Base-by-base conservation (phyloP, 2,888 invertebrate genomes). In the Hololepta plana region DNA sequence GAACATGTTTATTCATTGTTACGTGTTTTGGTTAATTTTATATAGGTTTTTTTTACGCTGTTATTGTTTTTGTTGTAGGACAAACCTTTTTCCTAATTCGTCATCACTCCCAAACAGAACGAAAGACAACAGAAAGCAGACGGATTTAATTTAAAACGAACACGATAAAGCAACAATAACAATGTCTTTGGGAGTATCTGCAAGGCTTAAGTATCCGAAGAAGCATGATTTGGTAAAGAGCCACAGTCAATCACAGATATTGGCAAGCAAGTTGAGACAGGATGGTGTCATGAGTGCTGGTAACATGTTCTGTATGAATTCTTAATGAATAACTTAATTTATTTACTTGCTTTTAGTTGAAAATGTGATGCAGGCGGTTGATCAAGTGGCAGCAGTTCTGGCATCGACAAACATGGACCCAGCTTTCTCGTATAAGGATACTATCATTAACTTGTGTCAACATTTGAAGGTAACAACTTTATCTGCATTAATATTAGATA, bases 281-380 rank as follows among this genome's bases (percentile, higher is more conserved):
- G 56, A 56, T 42, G 56, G 55, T 28, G 47, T 52, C 25, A 44
- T 55, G 44, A 39, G 42, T 25, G 49, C 51, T 43, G 55, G 56
- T 55, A 49, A 24, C 9, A 20, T 25, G 12, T 12, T 16, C 12
- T 17, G 20, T 25, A 15, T 16, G 9, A 6, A 13, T 25, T 20
- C 20, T 19, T 17, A 19, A 14, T 24, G 4, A 17, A 20, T 24
- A 15, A 9, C 9, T 14, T 21, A 20, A 12, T 12, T 19, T 21
- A 20, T 5, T 3, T 12, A 20, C 21, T 19, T 12, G 8, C 17
- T 64, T 64, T 35, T 62, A 68, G 80, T 80, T 44, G 80, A 84
- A 60, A 79, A 77, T 55, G 63, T 84, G 38, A 74, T 84, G 55
- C 72, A 73, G 51, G 62, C 81, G 47, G 75, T 80, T 42, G 84